Conservation (phyloP, 1,140 invertebrate genomes). For the Formica exsecta region DNA sequence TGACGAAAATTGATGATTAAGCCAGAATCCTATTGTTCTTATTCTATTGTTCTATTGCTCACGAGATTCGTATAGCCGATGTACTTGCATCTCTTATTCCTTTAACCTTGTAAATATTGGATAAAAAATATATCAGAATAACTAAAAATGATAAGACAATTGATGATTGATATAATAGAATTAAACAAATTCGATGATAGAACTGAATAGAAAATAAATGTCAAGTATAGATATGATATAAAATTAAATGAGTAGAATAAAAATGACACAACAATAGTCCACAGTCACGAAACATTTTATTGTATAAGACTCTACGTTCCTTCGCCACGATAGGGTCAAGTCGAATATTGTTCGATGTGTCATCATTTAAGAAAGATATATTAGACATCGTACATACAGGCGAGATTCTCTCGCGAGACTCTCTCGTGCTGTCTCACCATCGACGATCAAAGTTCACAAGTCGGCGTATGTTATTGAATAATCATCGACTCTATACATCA, state of each 20-base stretch:
- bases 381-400: neutral
- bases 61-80: neutral
- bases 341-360: constrained; percentile 46
- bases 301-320: neutral
- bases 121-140: neutral
- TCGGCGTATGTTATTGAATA: constrained; percentile 55
- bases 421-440: constrained; percentile 45
- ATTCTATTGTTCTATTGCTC: neutral
- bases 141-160: neutral
- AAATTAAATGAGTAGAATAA: constrained; percentile 22
- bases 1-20: constrained; percentile 4
- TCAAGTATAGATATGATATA: neutral
- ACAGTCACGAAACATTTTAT: neutral
- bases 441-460: constrained; percentile 54
- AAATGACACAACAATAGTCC: neutral
- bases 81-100: neutral
- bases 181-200: neutral
- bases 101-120: neutral
- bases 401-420: constrained; percentile 29
- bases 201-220: constrained; percentile 12
- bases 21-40: neutral
- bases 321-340: neutral
- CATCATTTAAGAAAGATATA: constrained; percentile 32
- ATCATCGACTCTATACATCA: constrained; percentile 52
- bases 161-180: no score